Base-by-base conservation (phyloP, 2,797 vertebrate species). In the Sebastes kiyomatsui region DNA sequence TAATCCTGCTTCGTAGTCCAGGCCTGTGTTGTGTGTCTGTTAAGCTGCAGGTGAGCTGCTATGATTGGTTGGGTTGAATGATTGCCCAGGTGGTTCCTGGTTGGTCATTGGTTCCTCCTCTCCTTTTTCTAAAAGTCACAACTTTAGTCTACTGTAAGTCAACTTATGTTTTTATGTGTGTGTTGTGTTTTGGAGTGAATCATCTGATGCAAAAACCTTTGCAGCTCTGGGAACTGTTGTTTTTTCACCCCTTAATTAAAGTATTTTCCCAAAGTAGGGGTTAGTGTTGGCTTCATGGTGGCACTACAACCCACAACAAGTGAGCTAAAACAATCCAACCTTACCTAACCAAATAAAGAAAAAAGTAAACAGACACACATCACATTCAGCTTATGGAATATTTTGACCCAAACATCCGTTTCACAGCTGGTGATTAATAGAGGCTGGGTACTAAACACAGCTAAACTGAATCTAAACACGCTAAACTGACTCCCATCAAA, bases 351-450 rank as follows among this genome's bases (percentile, higher is more conserved):
- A 70, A 72, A 72, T 42, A 71, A n/a, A 42, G 42, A 54, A 67
- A 22, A 72, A 33, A 30, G 55, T 55, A 46, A 73, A 82, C 75
- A 77, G 11, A 71, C 83, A 75, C 33, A 35, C 33, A 65, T 20
- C 58, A 4, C 25, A 67, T 58, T 54, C 35, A 67, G 79, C 72
- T 85, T 56, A 59, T 74, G 84, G 88, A 88, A 90, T 73, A 87
- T 87, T 92, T 85, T 89, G 82, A 88, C 84, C 85, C 77, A 84
- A 88, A 91, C 87, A 87, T 87, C 74, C 32, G 76, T 79, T 88
- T 88, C 73, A 83, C 78, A 75, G 69, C 27, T 55, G 58, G 22
- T 83, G 67, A 87, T 87, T 83, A 84, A 86, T 58, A 75, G 46
- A 30, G 35, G 81, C 81, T 81, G 75, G 72, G 38, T 54, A 55